Evolutionary conservation across 2,797 vertebrate genomes (phyloP), one percentile per base, ranked within the genome.

Genomic region (Mallotus villosus): DNA sequence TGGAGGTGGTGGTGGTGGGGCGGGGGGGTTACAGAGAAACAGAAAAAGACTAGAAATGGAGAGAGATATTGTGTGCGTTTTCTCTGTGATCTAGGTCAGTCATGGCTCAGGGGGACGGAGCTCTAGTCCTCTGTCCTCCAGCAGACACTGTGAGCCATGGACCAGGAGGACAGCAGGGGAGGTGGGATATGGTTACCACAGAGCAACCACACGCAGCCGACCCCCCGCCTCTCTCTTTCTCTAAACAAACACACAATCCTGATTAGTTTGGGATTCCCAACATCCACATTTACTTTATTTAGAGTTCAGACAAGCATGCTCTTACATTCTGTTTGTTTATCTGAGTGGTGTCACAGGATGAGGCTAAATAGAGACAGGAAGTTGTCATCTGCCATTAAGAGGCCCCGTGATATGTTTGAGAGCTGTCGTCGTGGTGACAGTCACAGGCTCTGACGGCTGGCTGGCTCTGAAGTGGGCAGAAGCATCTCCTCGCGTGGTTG

Each of bases 21-120:
- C 69, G 55, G 46, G 67, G 57, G 57, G 37, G 63, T 49, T 79
- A 74, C 59, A 69, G 6, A 75, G 75, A 71, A 76, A 73, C 78
- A 53, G 74, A 63, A 55, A 17, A 55, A 9, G 34, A 29, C 9
- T 24, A 71, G 24, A 72, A 2, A 21, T 29, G 7, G 22, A 29
- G 63, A 58, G 9, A 2, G 9, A 29, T n/a, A 71, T 46, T 61
- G 27, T 66, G 69, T 37, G 70, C 73, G 66, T 74, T 70, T 74
- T 77, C 5, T 78, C 78, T 77, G 74, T 82, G 76, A 80, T 87
- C 68, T 83, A 80, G 81, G 84, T 82, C 85, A 82, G 21, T 41
- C 75, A 64, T 73, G 63, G 77, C 81, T 84, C 80, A 49, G 72
- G 80, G 80, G 81, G 81, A 79, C 83, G 78, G 74, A 63, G 62